Evolutionary conservation across 2,888 invertebrate genomes (phyloP).

Genomic region (Frankliniella intonsa): DNA sequence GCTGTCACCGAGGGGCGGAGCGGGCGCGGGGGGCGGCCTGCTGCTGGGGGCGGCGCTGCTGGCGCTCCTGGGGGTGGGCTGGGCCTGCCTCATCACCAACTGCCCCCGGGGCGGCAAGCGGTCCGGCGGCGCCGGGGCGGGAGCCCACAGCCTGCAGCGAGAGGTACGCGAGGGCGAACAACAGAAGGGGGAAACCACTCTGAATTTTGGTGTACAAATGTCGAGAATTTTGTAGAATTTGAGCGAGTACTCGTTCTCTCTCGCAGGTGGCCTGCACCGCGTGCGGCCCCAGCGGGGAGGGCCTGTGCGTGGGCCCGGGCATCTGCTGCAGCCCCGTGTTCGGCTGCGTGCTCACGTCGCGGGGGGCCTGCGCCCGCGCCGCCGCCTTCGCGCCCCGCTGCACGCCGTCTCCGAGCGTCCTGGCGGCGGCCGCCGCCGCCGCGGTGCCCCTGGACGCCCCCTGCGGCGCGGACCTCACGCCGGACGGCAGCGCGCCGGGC

Average conservation of each 20-base stretch:
- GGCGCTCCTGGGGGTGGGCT: conserved; percentile 2
- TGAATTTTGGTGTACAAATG: too few species aligned
- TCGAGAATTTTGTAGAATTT: too few species aligned
- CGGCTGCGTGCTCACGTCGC: background rate
- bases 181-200: too few species aligned
- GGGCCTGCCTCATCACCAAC: conserved; percentile 20
- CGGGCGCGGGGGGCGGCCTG: background rate
- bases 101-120: conserved; percentile 20
- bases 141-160: background rate
- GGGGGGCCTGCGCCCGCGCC: background rate
- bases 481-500: conserved; percentile 18
- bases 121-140: background rate
- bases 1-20: too few species aligned
- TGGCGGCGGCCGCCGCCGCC: background rate
- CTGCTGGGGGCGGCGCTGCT: background rate
- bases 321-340: conserved; percentile 10
- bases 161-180: background rate
- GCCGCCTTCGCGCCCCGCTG: background rate
- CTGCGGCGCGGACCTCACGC: conserved; percentile 14
- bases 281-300: background rate
- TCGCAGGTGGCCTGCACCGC: background rate
- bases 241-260: too few species aligned
- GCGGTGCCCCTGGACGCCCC: conserved; percentile 15
- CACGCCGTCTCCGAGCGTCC: background rate
- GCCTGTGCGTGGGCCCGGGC: background rate